phyloP scores from a whole-genome alignment of 1,140 invertebrate species.

The Dreissena rostriformis region DNA sequence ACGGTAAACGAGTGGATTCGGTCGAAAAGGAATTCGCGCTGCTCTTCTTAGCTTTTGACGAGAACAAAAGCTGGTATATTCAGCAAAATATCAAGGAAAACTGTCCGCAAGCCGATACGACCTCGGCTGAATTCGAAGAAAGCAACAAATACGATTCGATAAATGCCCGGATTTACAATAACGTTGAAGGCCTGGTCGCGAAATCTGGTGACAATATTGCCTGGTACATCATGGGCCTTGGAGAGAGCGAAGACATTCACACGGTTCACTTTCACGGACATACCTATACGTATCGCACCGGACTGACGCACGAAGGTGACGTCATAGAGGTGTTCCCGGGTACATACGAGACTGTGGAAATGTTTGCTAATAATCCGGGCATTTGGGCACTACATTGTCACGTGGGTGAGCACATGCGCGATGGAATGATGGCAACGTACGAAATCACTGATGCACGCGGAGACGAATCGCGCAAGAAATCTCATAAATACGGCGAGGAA shows the following conservation, averaged over 20 bases:
- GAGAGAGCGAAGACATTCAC: conserved; percentile 72
- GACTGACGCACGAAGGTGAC: conserved; percentile 64
- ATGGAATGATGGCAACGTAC: conserved; percentile 67
- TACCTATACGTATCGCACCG: conserved; percentile 65
- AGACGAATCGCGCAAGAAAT: no score
- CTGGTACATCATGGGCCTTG: conserved; percentile 74
- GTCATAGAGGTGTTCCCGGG: conserved; percentile 75
- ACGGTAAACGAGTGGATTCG: conserved; percentile 50
- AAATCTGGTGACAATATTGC: conserved; percentile 65
- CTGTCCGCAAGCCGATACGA: conserved; percentile 60
- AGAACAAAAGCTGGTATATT: conserved; percentile 76
- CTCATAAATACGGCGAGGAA: no score
- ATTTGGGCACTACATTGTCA: conserved; percentile 73
- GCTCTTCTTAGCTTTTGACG: conserved; percentile 73
- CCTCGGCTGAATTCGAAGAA: conserved; percentile 55
- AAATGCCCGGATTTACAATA: conserved; percentile 73
- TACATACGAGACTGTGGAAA: conserved; percentile 71
- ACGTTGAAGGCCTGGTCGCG: conserved; percentile 68
- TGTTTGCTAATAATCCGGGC: conserved; percentile 74
- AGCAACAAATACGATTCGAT: conserved; percentile 73
- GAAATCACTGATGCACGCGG: conserved; percentile 21
- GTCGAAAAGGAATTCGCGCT: conserved; percentile 73
- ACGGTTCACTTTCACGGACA: conserved; percentile 78
- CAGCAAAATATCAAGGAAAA: conserved; percentile 66
- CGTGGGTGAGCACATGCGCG: conserved; percentile 59